Base-by-base conservation (phyloP, 2,888 invertebrate genomes). In the Pediacus dermestoides region DNA sequence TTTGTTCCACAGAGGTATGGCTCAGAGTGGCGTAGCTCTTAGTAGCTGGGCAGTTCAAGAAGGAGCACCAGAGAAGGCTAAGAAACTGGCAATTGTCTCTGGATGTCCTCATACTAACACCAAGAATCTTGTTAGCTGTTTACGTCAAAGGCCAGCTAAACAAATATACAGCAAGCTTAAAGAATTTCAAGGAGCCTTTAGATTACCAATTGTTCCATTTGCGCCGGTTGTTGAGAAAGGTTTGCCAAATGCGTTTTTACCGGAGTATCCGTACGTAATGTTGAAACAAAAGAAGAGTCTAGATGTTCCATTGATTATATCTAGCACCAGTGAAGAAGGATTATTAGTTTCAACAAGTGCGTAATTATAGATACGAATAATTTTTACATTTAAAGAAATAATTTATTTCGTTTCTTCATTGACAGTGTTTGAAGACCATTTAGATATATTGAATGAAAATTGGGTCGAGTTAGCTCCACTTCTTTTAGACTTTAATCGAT, bases 261-360 rank as follows among this genome's bases (percentile, higher is more conserved):
- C 52, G 2, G 58, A 64, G 13, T 42, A 60, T 26, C 69, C 69
- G 0, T 54, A 57, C 33, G 44, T 48, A 10, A 34, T 63, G 3
- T 45, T 69, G 15, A 42, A 49, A 14, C 46, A 53, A 2, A 64
- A 64, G 4, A 44, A 57, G 8, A 52, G 64, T 16, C 45, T 10
- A 13, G 42, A 61, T 28, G 46, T 61, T 3, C 68, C 69, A 2
- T 61, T 65, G 57, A 55, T 70, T 22, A 53, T 60, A 16, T 65
- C 67, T 2, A 7, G 63, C 59, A 16, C 58, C 54, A 23, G 57
- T 61, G 35, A 38, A 12, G 44, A 44, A 37, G 44, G 39, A 2
- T 3, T 30, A 11, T 12, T 27, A 9, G 23, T 28, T n/a, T 23
- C 8, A 18, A 11, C n/a, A 4, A 13, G 45, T 45, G 36, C 42